Evolutionary conservation across 2,888 invertebrate species (phyloP).

Genomic region (Calliopum simillimum): DNA sequence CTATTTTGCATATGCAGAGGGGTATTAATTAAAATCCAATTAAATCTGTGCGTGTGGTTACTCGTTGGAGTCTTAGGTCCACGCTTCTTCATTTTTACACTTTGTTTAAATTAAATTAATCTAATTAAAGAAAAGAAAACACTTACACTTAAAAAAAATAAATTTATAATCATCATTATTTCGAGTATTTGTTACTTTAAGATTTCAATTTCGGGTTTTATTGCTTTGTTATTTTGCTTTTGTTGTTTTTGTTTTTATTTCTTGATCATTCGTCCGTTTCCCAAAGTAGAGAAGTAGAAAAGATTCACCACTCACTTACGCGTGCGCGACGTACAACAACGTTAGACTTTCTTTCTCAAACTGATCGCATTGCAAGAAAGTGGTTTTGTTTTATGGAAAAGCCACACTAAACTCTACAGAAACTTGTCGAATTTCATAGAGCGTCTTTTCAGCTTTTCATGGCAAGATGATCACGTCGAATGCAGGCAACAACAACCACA

Average conservation of each 20-base stretch:
- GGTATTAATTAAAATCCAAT: too few relatives aligned
- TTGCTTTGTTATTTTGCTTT: too few relatives aligned
- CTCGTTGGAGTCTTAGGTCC: too few relatives aligned
- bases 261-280: neutral
- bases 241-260: too few relatives aligned
- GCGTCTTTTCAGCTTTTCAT: neutral
- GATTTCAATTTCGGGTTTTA: too few relatives aligned
- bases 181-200: slow-evolving; percentile 46
- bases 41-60: too few relatives aligned
- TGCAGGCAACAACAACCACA: slow-evolving; percentile 8
- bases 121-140: too few relatives aligned
- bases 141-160: too few relatives aligned
- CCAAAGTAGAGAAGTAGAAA: neutral
- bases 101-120: too few relatives aligned
- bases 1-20: too few relatives aligned
- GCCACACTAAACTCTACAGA: too few relatives aligned
- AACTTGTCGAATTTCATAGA: neutral
- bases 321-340: slow-evolving; percentile 51
- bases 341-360: slow-evolving; percentile 65
- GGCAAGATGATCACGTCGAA: slow-evolving; percentile 22
- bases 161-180: neutral
- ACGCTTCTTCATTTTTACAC: too few relatives aligned
- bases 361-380: slow-evolving; percentile 65
- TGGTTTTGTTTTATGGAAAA: slow-evolving; percentile 63
- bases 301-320: slow-evolving; percentile 44